Evolutionary conservation across 2,888 invertebrate species (phyloP), one percentile per base, ranked within the genome.

Genomic region (Glaucopsyche alexis): DNA sequence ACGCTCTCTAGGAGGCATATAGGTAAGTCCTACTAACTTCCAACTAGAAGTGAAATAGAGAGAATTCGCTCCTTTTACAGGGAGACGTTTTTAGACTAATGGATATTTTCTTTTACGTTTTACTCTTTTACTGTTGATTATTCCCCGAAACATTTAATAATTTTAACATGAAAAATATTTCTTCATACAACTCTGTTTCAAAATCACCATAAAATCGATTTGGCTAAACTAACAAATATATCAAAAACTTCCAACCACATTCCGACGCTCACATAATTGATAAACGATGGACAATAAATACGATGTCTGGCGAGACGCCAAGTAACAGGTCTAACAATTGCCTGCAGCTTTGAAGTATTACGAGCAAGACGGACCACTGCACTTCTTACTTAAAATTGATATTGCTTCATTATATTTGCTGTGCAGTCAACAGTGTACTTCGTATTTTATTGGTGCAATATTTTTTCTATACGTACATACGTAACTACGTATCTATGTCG

Each of bases 281-380:
- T 78, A 78, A 76, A 79, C 76, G 78, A 78, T 76, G 74, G 72
- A 76, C 77, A 76, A 77, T 79, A 79, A 79, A 79, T 78, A 78
- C 73, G 60, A 70, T 42, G 65, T 65, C 73, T 76, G 79, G 79
- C 77, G 70, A 38, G 16, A 42, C 65, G 77, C 78, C 79, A 78
- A 76, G 75, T 60, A 75, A 75, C 77, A 76, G 75, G 76, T 74
- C 77, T 74, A 77, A 77, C 74, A 75, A 76, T 77, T 74, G 76
- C 70, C 72, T 70, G 71, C 47, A 64, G 72, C 76, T 74, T 73
- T 75, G 73, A 77, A 75, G 75, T 73, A 74, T 76, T 75, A 72
- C 71, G 64, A 50, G 74, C 74, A 72, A 72, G 65, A 72, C 66
- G 70, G 71, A 71, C 50, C 71, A 42, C 49, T 29, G 71, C 47